Conservation (phyloP, 2,888 invertebrate genomes). For the Laspeyria flexula region DNA sequence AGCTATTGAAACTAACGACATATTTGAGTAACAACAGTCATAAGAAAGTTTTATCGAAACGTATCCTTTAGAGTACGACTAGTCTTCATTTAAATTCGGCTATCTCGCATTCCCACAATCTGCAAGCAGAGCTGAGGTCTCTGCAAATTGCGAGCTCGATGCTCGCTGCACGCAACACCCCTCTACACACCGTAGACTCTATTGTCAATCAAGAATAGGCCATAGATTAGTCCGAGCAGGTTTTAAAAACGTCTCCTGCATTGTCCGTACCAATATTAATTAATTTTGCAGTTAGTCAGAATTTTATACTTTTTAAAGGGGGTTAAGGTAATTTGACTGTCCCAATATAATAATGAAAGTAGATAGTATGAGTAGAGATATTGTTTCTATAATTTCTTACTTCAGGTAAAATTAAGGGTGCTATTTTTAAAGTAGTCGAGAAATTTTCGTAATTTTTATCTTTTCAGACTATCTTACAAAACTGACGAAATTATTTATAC, state of each 20-base stretch:
- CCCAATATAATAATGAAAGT: neutral
- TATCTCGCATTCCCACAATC: constrained; percentile 13
- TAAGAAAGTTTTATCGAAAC: neutral
- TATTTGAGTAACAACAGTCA: too few species aligned
- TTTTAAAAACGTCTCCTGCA: constrained; percentile 39
- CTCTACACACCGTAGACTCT: constrained; percentile 21
- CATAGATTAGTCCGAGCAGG: constrained; percentile 42
- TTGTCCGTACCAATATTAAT: constrained; percentile 39
- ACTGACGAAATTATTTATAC: too few species aligned
- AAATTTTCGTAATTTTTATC: neutral
- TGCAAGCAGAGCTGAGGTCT: constrained; percentile 34
- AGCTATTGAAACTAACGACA: too few species aligned
- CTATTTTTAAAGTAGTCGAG: too few species aligned
- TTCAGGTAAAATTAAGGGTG: too few species aligned
- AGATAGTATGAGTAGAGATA: too few species aligned
- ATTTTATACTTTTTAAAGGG: neutral
- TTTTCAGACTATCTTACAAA: neutral
- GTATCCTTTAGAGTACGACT: neutral
- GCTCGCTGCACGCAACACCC: constrained; percentile 43
- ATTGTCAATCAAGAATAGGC: constrained; percentile 34
- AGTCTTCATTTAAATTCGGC: constrained; percentile 5
- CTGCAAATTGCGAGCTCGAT: too few species aligned
- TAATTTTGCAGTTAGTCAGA: constrained; percentile 32
- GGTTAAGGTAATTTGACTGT: neutral
- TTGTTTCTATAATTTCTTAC: too few species aligned